A percentile compares a stretch with the other conserved stretches of the same genome.
Evolutionary conservation across 2,797 vertebrate genomes (phyloP).

Genomic region (Halcyon leucocephala): DNA sequence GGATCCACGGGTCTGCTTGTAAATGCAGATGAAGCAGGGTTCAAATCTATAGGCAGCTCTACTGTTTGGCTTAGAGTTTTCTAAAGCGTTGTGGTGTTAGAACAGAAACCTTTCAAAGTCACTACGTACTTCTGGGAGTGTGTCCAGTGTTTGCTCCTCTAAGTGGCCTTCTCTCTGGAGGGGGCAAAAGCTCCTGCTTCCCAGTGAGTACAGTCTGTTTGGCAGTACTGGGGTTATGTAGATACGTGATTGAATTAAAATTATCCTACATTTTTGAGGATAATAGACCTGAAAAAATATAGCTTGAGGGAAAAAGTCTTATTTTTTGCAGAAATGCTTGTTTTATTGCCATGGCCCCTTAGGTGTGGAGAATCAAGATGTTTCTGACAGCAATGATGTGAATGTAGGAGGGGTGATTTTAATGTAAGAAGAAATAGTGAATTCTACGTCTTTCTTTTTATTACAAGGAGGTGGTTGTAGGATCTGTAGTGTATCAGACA

Average conservation of each 20-base stretch:
- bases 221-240: background rate
- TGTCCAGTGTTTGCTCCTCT: background rate
- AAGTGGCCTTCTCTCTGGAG: background rate
- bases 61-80: background rate
- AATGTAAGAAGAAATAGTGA: conserved; percentile 29
- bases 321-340: conserved; percentile 23
- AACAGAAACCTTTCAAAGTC: background rate
- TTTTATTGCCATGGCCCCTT: background rate
- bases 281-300: background rate
- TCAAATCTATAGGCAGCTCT: background rate
- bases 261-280: background rate
- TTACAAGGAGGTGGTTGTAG: background rate
- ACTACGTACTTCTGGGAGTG: background rate
- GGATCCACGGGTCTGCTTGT: background rate
- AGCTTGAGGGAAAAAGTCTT: background rate
- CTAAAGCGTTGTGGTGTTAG: background rate
- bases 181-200: background rate
- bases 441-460: background rate
- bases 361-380: conserved; percentile 26
- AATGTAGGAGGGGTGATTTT: conserved; percentile 45
- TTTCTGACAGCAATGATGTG: conserved; percentile 45
- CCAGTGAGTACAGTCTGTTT: background rate
- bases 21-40: background rate
- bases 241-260: background rate
- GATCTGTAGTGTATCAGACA: background rate